phyloP scores from a whole-genome alignment of 2,888 invertebrate genomes.

The Amblyjoppa proteus region DNA sequence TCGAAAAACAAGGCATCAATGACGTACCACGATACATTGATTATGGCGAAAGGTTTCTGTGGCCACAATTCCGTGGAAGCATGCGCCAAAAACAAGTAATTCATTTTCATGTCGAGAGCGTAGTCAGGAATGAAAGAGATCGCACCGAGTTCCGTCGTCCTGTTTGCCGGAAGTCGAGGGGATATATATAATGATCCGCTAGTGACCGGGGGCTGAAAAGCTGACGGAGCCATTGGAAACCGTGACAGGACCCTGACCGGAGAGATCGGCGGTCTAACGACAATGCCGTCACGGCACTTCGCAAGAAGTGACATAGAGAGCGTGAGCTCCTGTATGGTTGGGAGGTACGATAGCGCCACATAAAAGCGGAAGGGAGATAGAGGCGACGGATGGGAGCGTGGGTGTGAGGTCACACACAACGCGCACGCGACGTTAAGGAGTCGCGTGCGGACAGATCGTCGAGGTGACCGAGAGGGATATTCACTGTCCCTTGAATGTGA shows the following conservation, averaged over 20 bases:
- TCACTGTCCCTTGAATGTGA: constrained; percentile 78
- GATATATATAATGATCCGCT: constrained; percentile 36
- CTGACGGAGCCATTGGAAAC: constrained; percentile 36
- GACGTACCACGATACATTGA: background rate
- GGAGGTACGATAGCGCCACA: constrained; percentile 16
- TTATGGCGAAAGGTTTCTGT: too few species aligned
- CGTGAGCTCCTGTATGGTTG: constrained; percentile 11
- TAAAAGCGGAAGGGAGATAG: constrained; percentile 29
- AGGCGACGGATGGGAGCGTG: constrained; percentile 9
- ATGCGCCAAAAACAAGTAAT: too few species aligned
- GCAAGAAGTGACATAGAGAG: constrained; percentile 47
- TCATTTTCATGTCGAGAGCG: background rate
- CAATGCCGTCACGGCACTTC: constrained; percentile 54
- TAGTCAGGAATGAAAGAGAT: background rate
- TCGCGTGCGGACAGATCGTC: constrained; percentile 52
- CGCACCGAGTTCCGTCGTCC: constrained; percentile 13
- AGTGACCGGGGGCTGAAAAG: constrained; percentile 24
- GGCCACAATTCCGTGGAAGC: too few species aligned
- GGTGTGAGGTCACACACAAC: constrained; percentile 27
- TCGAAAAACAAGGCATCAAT: too few species aligned
- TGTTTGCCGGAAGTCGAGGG: constrained; percentile 2
- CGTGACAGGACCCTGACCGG: background rate
- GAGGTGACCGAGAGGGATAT: constrained; percentile 75
- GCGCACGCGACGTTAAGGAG: constrained; percentile 77
- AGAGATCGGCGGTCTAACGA: constrained; percentile 47